A percentile compares a stretch with the other conserved stretches of the same genome.
Conservation (phyloP, 2,888 invertebrate genomes). For the Siphonodentalium dalli region DNA sequence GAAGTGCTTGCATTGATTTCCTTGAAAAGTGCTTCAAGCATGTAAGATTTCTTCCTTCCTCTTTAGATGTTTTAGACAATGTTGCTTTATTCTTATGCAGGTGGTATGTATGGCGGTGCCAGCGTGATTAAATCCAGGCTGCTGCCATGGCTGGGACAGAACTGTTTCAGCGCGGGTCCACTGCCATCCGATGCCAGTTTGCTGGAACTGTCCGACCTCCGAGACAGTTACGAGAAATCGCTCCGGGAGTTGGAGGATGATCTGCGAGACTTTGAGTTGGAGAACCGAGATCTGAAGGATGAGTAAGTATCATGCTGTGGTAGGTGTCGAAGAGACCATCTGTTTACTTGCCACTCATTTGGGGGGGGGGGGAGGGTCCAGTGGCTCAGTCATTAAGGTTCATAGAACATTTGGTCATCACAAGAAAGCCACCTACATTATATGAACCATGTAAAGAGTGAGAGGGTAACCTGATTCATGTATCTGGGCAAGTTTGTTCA, state of each 20-base stretch:
- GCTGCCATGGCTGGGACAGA: conserved; percentile 60
- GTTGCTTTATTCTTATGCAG: conserved; percentile 31
- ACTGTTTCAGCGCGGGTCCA: conserved; percentile 51
- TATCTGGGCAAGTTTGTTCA: no score
- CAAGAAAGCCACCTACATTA: no score
- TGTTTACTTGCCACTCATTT: neutral
- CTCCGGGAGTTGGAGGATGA: conserved; percentile 54
- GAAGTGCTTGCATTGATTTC: no score
- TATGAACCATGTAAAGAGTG: no score
- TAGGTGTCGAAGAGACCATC: no score
- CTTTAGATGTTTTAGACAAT: neutral
- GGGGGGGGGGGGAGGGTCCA: no score
- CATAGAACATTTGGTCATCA: neutral
- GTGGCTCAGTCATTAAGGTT: no score
- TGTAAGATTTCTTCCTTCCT: neutral
- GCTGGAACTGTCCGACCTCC: conserved; percentile 51
- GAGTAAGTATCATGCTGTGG: conserved; percentile 58
- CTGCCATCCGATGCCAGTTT: conserved; percentile 52
- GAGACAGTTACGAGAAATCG: conserved; percentile 58
- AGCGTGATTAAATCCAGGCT: conserved; percentile 60
- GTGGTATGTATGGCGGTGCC: conserved; percentile 61
- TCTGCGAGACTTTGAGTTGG: conserved; percentile 43
- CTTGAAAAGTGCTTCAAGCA: no score
- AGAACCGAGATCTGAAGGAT: conserved; percentile 56
- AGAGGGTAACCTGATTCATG: no score